Conservation (phyloP, 2,797 vertebrate species). For the Eospalax fontanierii region DNA sequence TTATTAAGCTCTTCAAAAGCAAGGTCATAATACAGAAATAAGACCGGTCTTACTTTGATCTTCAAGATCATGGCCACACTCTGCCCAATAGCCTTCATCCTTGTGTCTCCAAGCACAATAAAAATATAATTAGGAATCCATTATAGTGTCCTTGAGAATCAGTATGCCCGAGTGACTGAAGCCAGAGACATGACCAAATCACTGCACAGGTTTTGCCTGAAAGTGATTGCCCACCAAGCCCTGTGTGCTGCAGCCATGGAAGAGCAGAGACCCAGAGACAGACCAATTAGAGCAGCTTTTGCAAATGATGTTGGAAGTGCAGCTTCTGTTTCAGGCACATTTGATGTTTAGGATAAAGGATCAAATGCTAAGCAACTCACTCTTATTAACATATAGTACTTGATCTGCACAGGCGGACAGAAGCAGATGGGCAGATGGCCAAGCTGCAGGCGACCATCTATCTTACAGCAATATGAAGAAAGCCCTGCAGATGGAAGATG, state of each 20-base stretch:
- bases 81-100: constrained; percentile 22
- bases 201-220: background rate
- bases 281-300: background rate
- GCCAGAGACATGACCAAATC: background rate
- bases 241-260: background rate
- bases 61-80: constrained; percentile 24
- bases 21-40: constrained; percentile 60
- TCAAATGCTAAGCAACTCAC: background rate
- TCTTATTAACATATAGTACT: background rate
- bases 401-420: background rate
- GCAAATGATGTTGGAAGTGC: background rate
- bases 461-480: background rate
- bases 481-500: background rate
- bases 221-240: background rate
- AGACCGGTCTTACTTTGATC: constrained; percentile 53
- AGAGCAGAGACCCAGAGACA: background rate
- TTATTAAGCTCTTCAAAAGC: constrained; percentile 52
- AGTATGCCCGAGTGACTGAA: background rate
- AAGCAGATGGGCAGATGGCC: background rate
- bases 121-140: constrained; percentile 41
- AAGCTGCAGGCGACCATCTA: background rate
- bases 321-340: background rate
- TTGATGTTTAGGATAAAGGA: constrained; percentile 3
- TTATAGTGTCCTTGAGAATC: constrained; percentile 31
- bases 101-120: constrained; percentile 53